Evolutionary conservation across 92 coral and sea anemone genomes (phyloP), one percentile per base, ranked within the genome.

Genomic region (Porites divaricata): DNA sequence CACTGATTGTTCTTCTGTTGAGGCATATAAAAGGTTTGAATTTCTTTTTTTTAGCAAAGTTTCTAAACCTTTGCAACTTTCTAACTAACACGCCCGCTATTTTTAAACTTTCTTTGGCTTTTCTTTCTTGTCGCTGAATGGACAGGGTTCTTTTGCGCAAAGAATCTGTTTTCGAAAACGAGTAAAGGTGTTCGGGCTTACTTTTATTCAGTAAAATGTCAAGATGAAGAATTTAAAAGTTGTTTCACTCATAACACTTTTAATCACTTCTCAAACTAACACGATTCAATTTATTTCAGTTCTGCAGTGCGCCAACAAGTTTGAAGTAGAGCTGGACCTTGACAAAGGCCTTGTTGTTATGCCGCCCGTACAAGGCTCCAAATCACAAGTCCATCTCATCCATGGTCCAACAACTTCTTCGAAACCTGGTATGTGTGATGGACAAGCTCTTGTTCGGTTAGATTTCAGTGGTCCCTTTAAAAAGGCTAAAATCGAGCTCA

Each of bases 401-500:
- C 17, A 75, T 45, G 75, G 82, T 1, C 88, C 88, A 41, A 78
- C 92, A 1, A 57, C 81, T 48, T 85, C 95, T 2, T 85, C 90
- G 9, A 59, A 56, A 6, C 58, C 86, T 13, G 85, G 82, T 11
- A 91, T 50, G 8, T 97, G 99, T 41, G 95, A 96, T 17, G 87
- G 94, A 9, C 98, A 89, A 74, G 95, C 97, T 14, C 63, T 95
- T 20, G 83, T 93, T n/a, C 88, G 92, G 9, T 48, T 97, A 19
- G 93, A 97, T 71, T 93, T 97, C 83, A 91, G 93, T 67, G 99
- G 98, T 8, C 94, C 97, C 13, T 91, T 87, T 63, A 97, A 89
- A 35, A 93, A 86, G 83, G 95, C 89, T 23, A 90, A 85, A 73
- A 89, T 97, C 62, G 95, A 93, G 77, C 88, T 97, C 12, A 83